Base-by-base conservation (phyloP, 2,113 vertebrate genomes). In the Synodontis membranacea region DNA sequence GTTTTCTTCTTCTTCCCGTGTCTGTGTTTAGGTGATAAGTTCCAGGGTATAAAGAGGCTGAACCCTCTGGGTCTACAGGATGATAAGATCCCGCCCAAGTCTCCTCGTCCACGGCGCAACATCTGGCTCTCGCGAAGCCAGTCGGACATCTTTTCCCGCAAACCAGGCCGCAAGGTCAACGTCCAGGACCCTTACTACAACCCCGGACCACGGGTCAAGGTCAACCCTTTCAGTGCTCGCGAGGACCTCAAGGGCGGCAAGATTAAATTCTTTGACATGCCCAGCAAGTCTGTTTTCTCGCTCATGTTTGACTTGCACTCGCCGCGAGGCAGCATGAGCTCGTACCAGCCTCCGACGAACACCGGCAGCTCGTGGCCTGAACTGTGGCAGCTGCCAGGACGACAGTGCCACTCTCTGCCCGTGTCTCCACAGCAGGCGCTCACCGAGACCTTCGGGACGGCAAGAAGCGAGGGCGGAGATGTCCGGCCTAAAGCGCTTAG, bases 61-160 rank as follows among this genome's bases (percentile, higher is more conserved):
- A 99, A 97, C 91, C 95, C 97, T 84, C 90, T 97, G 80, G 91
- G 88, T 52, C 92, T 95, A 84, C 95, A 93, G 80, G 97, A 97
- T 15, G 96, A 97, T 86, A 99, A 98, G 92, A 98, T 99, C 89
- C 96, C 97, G 3, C 96, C 95, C 66, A 99, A 99, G 91, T 98
- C 97, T 0, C 98, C 97, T 1, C 96, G 96, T 5, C 97, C 97
- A 0, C 95, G 97, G 2, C 95, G 97, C 46, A 98, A 96, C 89
- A 98, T 99, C 92, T 97, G 97, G 95, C 88, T 99, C 66, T 99
- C 97, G 23, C 97, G 98, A 92, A 99, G 98, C 92, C 98, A 98
- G 78, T 99, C 98, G 0, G 98, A 99, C 86, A 95, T 99, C 89
- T 99, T 99, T 90, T 96, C 97, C 84, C 96, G 95, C 88, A 98